Conservation (phyloP, 2,888 invertebrate genomes). For the Hipparchia sbordonii region DNA sequence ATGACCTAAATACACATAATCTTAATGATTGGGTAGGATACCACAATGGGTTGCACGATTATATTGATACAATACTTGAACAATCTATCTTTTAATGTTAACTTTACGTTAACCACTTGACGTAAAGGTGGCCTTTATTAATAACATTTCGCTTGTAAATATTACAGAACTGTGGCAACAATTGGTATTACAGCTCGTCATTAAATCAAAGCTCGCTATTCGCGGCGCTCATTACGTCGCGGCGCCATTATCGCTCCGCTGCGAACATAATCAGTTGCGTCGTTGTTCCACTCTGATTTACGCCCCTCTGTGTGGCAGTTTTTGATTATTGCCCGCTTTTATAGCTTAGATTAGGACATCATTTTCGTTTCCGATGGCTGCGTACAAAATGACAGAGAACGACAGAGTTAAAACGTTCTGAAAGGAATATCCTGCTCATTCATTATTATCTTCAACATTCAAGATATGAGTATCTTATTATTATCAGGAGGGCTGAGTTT, state of each 20-base stretch:
- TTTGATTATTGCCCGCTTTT: slow-evolving; percentile 71
- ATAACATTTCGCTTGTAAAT: background rate
- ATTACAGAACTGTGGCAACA: slow-evolving; percentile 52
- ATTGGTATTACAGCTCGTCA: slow-evolving; percentile 75
- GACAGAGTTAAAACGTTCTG: too few relatives aligned
- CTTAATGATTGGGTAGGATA: too few relatives aligned
- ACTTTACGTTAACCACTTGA: too few relatives aligned
- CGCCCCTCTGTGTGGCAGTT: slow-evolving; percentile 62
- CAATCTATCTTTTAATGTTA: too few relatives aligned
- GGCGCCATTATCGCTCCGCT: slow-evolving; percentile 54
- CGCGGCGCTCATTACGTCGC: slow-evolving; percentile 65
- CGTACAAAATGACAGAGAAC: background rate
- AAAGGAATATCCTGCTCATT: too few relatives aligned
- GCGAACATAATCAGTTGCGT: slow-evolving; percentile 67
- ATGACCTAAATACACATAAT: too few relatives aligned
- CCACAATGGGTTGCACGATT: too few relatives aligned
- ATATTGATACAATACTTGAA: too few relatives aligned
- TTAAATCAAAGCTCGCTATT: slow-evolving; percentile 74
- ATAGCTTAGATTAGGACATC: slow-evolving; percentile 52
- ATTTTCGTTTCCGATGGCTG: slow-evolving; percentile 41
- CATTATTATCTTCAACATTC: too few relatives aligned
- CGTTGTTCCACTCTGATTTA: slow-evolving; percentile 69
- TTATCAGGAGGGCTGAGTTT: too few relatives aligned
- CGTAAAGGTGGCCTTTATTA: too few relatives aligned
- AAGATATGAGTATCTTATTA: too few relatives aligned